These are phyloP conservation scores for Sinosuthora webbiana DNA, from an alignment of 2,113 vertebrate species.

Conservation along the genomic window DNA sequence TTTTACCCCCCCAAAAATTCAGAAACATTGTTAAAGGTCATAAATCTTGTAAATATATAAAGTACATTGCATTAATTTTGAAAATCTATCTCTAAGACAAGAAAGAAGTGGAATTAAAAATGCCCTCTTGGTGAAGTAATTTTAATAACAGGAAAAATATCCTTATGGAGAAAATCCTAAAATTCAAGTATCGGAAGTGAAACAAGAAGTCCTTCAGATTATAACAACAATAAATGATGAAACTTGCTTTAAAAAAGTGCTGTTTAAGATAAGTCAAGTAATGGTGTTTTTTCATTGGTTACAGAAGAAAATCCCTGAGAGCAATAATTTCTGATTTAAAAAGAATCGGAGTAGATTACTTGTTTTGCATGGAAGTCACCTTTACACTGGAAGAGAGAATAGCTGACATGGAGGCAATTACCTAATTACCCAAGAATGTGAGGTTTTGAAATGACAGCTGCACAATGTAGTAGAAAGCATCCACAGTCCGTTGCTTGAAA, in stretches of 20 bases:
- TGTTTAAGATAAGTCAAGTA: neutral
- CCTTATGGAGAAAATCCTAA: neutral
- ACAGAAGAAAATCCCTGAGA: neutral
- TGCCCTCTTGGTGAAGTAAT: neutral
- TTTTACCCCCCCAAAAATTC: neutral
- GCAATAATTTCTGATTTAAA: neutral
- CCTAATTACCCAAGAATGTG: neutral
- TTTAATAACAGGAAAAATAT: neutral
- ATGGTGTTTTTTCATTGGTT: neutral
- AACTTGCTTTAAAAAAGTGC: neutral
- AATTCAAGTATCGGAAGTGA: neutral
- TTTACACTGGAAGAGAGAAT: constrained; percentile 10
- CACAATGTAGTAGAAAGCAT: neutral
- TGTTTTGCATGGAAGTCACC: constrained; percentile 16
- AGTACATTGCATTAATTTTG: neutral
- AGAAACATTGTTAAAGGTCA: neutral
- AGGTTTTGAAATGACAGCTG: constrained; percentile 32
- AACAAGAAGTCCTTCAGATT: neutral
- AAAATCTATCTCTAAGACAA: neutral
- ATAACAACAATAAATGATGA: neutral
- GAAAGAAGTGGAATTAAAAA: neutral
- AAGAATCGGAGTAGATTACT: neutral
- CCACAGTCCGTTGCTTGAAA: neutral
- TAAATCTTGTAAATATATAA: neutral
- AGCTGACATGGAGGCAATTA: neutral